A percentile compares a stretch with the other conserved stretches of the same genome.
phyloP scores from a whole-genome alignment of 1,140 invertebrate species.

The Diprion similis region DNA sequence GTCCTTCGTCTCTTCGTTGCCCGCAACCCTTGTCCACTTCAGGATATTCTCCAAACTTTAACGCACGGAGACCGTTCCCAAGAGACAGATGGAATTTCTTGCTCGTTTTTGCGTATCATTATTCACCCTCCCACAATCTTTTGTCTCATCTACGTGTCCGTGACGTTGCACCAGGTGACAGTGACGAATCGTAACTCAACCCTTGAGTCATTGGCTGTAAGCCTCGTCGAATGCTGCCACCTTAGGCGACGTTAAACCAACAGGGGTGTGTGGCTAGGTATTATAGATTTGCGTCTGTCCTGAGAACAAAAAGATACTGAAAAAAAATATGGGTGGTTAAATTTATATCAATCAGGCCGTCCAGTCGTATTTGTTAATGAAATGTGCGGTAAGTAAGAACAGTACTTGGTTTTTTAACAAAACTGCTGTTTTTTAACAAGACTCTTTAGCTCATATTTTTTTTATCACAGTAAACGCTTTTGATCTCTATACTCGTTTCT shows the following conservation, averaged over 20 bases:
- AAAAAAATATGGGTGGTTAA: too few species aligned
- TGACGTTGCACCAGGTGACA: slow-evolving; percentile 49
- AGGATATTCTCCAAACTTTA: slow-evolving; percentile 55
- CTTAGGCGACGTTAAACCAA: not conserved
- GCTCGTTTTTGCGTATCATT: slow-evolving; percentile 49
- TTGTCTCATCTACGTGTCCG: slow-evolving; percentile 45
- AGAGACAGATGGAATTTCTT: slow-evolving; percentile 31
- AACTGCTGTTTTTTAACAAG: too few species aligned
- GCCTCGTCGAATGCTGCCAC: not conserved
- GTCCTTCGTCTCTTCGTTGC: not conserved
- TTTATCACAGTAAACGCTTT: too few species aligned
- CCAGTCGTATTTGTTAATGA: too few species aligned
- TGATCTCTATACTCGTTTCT: too few species aligned
- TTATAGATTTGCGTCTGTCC: not conserved
- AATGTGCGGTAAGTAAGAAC: too few species aligned
- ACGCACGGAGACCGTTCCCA: slow-evolving; percentile 46
- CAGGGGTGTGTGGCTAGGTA: not conserved
- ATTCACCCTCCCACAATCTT: slow-evolving; percentile 47
- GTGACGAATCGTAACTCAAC: slow-evolving; percentile 52
- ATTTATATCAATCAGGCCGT: too few species aligned
- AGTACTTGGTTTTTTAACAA: too few species aligned
- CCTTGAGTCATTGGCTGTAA: slow-evolving; percentile 40
- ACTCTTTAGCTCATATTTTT: too few species aligned
- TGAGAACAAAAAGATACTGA: too few species aligned
- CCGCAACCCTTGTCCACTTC: not conserved